phyloP scores from a whole-genome alignment of 2,888 invertebrate species.

The Ophion ventricosus region DNA sequence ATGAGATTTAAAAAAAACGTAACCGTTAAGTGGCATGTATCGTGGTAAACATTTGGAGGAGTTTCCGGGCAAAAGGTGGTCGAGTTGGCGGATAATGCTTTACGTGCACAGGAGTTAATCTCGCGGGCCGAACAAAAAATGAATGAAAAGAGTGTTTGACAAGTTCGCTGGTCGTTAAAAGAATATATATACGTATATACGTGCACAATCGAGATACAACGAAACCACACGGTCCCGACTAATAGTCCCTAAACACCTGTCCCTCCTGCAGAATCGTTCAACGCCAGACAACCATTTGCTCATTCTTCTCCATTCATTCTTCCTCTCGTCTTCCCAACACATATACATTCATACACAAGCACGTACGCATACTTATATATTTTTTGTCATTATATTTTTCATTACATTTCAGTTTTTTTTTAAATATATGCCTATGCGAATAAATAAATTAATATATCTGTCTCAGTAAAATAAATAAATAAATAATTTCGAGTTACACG shows the following conservation, averaged over 20 bases:
- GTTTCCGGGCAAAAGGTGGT: neutral
- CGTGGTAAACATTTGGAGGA: constrained; percentile 1
- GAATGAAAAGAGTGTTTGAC: constrained; percentile 42
- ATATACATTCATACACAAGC: neutral
- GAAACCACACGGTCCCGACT: constrained; percentile 58
- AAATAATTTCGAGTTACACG: too few relatives aligned
- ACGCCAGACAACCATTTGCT: constrained; percentile 33
- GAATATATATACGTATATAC: constrained; percentile 7
- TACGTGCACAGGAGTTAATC: neutral
- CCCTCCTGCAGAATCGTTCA: constrained; percentile 68
- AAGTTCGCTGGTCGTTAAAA: constrained; percentile 14
- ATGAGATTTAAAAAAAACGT: neutral
- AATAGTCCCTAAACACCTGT: constrained; percentile 75
- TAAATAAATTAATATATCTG: too few relatives aligned
- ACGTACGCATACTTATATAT: neutral
- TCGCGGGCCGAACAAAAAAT: constrained; percentile 24
- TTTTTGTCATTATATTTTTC: neutral
- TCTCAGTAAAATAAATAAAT: too few relatives aligned
- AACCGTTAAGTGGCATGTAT: neutral
- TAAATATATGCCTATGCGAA: too few relatives aligned
- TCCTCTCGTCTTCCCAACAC: constrained; percentile 43
- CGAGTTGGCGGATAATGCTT: neutral
- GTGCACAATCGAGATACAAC: constrained; percentile 28
- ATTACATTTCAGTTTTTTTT: too few relatives aligned
- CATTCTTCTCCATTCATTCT: constrained; percentile 45